Evolutionary conservation across 2,113 vertebrate genomes (phyloP).

Genomic region (Coracopsis vasa): DNA sequence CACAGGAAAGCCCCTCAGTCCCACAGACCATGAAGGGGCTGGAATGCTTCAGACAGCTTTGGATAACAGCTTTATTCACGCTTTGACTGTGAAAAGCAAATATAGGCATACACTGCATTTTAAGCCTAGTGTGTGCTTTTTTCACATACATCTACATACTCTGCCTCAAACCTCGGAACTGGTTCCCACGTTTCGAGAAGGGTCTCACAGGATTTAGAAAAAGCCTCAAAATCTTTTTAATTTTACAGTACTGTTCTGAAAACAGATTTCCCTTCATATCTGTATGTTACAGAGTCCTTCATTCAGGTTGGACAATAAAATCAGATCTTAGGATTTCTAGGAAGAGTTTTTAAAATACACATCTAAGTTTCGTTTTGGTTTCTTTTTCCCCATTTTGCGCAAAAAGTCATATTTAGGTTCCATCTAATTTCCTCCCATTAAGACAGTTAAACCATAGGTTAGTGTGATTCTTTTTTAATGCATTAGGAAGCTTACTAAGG

Average conservation of each 20-base stretch:
- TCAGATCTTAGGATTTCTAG: neutral
- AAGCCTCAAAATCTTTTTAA: neutral
- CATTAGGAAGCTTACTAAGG: neutral
- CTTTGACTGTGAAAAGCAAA: neutral
- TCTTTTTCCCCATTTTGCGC: neutral
- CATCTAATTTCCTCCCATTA: neutral
- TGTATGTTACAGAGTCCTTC: neutral
- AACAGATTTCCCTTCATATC: neutral
- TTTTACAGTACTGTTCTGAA: neutral
- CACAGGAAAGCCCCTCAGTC: neutral
- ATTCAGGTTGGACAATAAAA: neutral
- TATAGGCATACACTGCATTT: neutral
- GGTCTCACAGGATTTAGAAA: neutral
- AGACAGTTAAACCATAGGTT: fast-evolving
- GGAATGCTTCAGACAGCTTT: neutral
- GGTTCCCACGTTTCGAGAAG: neutral
- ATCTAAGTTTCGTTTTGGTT: neutral
- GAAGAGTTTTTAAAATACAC: neutral
- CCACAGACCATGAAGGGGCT: neutral
- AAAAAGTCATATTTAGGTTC: neutral
- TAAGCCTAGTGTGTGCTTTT: neutral
- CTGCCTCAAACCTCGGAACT: neutral
- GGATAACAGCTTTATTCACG: neutral
- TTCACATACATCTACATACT: neutral
- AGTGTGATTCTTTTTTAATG: fast-evolving